A percentile compares a stretch with the other conserved stretches of the same genome.
Evolutionary conservation across 1,140 invertebrate species (phyloP).

Genomic region (Neomicropteryx cornuta): DNA sequence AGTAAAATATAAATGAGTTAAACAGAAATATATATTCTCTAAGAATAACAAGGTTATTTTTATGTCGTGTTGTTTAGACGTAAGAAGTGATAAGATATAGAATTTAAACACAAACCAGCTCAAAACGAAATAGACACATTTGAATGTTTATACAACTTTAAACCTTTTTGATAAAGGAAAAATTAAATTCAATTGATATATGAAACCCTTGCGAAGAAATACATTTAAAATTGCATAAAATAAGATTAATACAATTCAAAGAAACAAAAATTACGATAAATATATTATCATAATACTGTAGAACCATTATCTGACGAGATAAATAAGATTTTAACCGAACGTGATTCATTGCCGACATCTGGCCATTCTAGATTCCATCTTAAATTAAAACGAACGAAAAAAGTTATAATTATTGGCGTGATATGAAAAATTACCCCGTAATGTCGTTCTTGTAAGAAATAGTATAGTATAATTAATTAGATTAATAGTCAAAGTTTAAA

Average conservation of each 20-base stretch:
- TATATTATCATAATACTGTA: slow-evolving; percentile 9
- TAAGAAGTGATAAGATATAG: slow-evolving; percentile 3
- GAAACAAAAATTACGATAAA: slow-evolving; percentile 9
- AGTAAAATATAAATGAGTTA: too few species aligned
- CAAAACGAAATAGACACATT: slow-evolving; percentile 11
- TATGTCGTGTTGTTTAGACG: too few species aligned
- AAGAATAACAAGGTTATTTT: too few species aligned
- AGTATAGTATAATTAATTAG: too few species aligned
- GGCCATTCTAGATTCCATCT: slow-evolving; percentile 21
- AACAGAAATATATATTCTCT: too few species aligned
- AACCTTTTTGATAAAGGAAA: slow-evolving; percentile 8
- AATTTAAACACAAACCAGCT: slow-evolving; percentile 12
- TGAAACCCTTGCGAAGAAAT: slow-evolving; percentile 4
- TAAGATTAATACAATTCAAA: slow-evolving; percentile 11
- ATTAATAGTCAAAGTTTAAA: too few species aligned
- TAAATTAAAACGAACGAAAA: slow-evolving; percentile 19
- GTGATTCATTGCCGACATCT: slow-evolving; percentile 16
- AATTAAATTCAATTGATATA: slow-evolving; percentile 8
- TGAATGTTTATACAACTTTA: slow-evolving; percentile 8
- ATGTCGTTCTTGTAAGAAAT: too few species aligned
- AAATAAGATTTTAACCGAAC: slow-evolving; percentile 16
- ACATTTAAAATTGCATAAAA: slow-evolving; percentile 11
- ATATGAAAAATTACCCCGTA: slow-evolving; percentile 17
- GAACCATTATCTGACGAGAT: slow-evolving; percentile 9
- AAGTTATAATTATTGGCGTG: slow-evolving; percentile 19